Conservation (phyloP, 2,797 vertebrate species). For the Rhinichthys osculus region DNA sequence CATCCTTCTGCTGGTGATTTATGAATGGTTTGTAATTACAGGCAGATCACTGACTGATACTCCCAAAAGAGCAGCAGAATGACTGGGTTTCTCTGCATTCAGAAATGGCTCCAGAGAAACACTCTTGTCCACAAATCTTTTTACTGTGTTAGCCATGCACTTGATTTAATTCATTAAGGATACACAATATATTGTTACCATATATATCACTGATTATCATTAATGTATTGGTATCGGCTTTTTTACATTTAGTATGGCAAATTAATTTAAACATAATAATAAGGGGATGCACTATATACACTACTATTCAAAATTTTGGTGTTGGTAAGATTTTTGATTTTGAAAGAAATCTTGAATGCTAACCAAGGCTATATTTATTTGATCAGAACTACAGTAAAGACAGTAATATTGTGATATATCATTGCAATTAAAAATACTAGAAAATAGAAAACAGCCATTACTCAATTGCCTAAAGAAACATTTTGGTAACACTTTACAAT, state of each 20-base stretch:
- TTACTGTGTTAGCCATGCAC: background rate
- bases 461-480: background rate
- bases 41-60: constrained; percentile 39
- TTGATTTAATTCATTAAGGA: background rate
- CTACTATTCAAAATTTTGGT: too few species aligned
- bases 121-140: constrained; percentile 1
- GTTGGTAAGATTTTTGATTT: too few species aligned
- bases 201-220: background rate
- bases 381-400: background rate
- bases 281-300: background rate
- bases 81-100: constrained; percentile 45
- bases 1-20: constrained; percentile 47
- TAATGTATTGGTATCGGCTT: background rate
- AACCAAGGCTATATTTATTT: background rate
- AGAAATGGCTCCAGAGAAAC: constrained; percentile 12
- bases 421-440: too few species aligned
- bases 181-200: background rate
- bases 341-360: too few species aligned
- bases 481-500: background rate
- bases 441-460: too few species aligned
- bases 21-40: constrained; percentile 58
- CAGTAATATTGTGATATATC: too few species aligned
- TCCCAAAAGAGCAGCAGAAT: constrained; percentile 38
- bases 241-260: background rate
- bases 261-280: background rate